phyloP scores from a whole-genome alignment of 2,113 vertebrate species.

The Rhea pennata region DNA sequence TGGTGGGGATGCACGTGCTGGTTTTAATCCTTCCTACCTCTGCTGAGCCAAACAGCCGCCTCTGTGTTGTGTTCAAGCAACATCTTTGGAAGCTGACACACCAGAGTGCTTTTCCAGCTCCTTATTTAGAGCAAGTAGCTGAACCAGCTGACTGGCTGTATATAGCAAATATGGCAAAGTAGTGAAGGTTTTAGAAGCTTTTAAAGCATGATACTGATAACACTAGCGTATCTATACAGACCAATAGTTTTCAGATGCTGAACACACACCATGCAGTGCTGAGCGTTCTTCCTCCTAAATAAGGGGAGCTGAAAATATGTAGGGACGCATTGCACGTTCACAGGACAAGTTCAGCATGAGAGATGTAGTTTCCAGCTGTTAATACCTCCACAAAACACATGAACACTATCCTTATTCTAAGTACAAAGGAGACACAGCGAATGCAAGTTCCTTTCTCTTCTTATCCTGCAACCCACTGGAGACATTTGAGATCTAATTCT shows the following conservation, averaged over 20 bases:
- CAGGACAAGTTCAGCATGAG: not conserved
- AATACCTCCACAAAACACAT: not conserved
- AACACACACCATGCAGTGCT: not conserved
- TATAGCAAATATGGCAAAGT: not conserved
- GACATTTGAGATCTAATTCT: not conserved
- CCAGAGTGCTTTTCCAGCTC: not conserved
- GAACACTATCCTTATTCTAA: not conserved
- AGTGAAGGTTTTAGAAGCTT: not conserved
- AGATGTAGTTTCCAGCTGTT: not conserved
- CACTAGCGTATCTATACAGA: not conserved
- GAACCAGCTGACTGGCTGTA: not conserved
- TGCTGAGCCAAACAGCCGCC: not conserved
- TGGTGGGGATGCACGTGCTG: not conserved
- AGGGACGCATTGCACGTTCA: not conserved
- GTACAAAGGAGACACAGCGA: fast-evolving
- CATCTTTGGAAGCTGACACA: not conserved
- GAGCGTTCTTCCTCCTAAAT: not conserved
- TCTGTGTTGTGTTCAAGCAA: not conserved
- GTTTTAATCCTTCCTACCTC: not conserved
- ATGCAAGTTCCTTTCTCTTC: not conserved
- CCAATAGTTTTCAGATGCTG: not conserved
- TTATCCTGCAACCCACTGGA: not conserved
- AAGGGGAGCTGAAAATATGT: not conserved
- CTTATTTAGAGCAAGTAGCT: constrained; percentile 14
- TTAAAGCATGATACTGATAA: not conserved